Conservation (phyloP, 2,888 invertebrate genomes). For the Atethmia centrago region DNA sequence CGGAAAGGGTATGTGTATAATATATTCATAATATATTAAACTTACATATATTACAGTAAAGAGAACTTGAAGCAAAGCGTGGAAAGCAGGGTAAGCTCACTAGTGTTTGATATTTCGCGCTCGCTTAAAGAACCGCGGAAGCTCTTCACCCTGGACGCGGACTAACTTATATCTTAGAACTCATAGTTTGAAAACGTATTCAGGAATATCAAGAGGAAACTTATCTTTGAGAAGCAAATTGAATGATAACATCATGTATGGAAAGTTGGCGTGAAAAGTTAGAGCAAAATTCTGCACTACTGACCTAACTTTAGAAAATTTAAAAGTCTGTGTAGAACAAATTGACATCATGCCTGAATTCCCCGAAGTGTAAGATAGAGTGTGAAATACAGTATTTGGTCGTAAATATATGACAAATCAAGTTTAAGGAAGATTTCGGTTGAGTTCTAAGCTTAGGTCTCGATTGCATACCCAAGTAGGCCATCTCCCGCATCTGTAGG, state of each 20-base stretch:
- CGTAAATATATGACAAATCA: not conserved
- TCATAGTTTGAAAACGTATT: constrained; percentile 54
- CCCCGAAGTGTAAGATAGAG: not conserved
- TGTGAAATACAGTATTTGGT: not conserved
- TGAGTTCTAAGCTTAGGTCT: too few relatives aligned
- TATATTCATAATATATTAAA: too few relatives aligned
- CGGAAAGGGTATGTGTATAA: too few relatives aligned
- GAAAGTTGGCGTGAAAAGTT: constrained; percentile 39
- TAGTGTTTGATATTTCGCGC: not conserved
- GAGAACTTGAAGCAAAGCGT: too few relatives aligned
- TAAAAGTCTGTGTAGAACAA: not conserved
- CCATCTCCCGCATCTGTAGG: too few relatives aligned
- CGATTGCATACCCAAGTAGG: too few relatives aligned
- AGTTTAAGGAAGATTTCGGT: too few relatives aligned
- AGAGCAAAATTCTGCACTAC: not conserved
- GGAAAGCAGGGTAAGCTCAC: too few relatives aligned
- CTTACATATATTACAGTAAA: too few relatives aligned
- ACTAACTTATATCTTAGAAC: constrained; percentile 28
- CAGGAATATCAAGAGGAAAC: constrained; percentile 49
- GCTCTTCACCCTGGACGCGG: not conserved
- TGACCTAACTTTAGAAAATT: not conserved
- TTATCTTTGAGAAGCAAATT: constrained; percentile 57
- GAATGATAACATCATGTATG: constrained; percentile 62
- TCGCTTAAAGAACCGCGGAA: not conserved
- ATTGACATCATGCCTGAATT: not conserved